Percentiles rank a stretch among this genome's conserved stretches.
Conservation (phyloP, 2,113 vertebrate species). For the Setophaga kirtlandii region DNA sequence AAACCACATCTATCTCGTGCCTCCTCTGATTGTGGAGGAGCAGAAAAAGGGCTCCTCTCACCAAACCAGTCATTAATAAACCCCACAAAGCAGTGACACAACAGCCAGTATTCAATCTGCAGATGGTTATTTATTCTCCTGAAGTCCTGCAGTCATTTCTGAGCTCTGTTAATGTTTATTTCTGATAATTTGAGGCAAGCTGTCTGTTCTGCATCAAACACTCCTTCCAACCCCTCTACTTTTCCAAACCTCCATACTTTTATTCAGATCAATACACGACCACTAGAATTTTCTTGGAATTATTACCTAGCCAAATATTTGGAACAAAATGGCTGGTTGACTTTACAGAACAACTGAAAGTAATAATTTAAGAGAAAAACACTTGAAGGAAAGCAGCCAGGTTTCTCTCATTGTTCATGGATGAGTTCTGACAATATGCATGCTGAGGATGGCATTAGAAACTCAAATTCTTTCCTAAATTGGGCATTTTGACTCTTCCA, state of each 20-base stretch:
- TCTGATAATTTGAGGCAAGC: slow-evolving; percentile 4
- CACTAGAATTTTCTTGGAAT: not conserved
- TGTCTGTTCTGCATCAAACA: not conserved
- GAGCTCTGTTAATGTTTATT: not conserved
- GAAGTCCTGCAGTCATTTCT: not conserved
- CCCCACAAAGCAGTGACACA: not conserved
- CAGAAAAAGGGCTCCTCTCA: not conserved
- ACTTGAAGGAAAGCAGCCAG: not conserved
- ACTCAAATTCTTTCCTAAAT: not conserved
- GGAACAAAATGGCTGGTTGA: not conserved
- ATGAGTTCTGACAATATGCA: rapidly evolving
- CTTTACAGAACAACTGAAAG: not conserved
- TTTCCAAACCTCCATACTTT: not conserved
- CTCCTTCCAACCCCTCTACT: not conserved
- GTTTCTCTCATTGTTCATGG: not conserved
- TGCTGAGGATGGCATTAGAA: not conserved
- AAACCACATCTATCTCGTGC: not conserved
- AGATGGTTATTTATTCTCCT: not conserved
- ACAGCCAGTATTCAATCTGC: slow-evolving; percentile 25
- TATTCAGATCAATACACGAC: rapidly evolving
- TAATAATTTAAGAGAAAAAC: not conserved
- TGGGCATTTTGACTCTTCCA: not conserved
- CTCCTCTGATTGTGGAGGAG: not conserved
- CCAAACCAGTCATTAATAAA: not conserved
- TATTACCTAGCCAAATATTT: not conserved